phyloP scores from a whole-genome alignment of 2,888 invertebrate species.

The Spicauda simplicius region DNA sequence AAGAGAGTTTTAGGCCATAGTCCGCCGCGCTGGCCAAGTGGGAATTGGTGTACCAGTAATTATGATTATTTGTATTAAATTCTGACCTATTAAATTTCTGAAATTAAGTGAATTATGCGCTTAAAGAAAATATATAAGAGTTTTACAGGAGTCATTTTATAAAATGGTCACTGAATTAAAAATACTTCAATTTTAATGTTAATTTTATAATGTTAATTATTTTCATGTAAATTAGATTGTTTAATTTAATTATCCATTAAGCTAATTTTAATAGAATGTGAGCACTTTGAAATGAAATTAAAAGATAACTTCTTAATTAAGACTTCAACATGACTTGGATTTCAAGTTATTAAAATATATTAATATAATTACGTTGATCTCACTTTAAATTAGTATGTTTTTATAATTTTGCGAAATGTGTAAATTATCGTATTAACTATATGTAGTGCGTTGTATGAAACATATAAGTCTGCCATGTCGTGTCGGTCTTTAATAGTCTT shows the following conservation, averaged over 20 bases:
- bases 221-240: not conserved
- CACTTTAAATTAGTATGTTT: too few species aligned
- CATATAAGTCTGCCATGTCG: too few species aligned
- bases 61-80: too few species aligned
- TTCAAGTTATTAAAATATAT: not conserved
- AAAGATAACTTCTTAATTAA: not conserved
- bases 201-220: not conserved
- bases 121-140: constrained; percentile 17
- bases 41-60: too few species aligned
- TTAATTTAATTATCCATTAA: not conserved
- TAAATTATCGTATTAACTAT: too few species aligned
- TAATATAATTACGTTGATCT: not conserved
- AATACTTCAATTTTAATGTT: not conserved
- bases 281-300: not conserved
- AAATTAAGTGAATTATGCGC: not conserved
- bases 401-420: too few species aligned
- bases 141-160: constrained; percentile 12
- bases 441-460: too few species aligned
- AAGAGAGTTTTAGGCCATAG: too few species aligned
- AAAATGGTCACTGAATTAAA: not conserved
- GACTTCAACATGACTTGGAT: not conserved
- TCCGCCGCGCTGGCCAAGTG: too few species aligned
- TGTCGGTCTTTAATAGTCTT: too few species aligned
- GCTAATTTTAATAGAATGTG: not conserved
- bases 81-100: not conserved